Percentiles rank a stretch among this genome's conserved stretches.
phyloP scores from a whole-genome alignment of 2,797 vertebrate species.

The Propithecus perrieri region DNA sequence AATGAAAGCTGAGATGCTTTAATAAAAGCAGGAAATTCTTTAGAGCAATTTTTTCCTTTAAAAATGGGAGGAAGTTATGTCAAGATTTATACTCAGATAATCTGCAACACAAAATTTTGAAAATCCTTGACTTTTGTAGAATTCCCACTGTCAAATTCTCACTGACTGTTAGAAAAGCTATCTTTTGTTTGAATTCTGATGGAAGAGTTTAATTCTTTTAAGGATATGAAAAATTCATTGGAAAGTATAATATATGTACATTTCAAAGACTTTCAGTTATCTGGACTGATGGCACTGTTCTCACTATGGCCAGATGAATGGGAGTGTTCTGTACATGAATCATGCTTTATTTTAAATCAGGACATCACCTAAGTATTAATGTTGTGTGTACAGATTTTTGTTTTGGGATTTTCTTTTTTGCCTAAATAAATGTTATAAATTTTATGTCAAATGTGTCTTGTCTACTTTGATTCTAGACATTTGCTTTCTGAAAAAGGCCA shows the following conservation, averaged over 20 bases:
- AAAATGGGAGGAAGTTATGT: constrained; percentile 46
- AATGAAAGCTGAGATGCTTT: constrained; percentile 50
- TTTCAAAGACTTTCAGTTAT: constrained; percentile 62
- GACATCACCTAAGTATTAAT: constrained; percentile 70
- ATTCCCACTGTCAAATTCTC: constrained; percentile 36
- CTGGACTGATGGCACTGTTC: constrained; percentile 55
- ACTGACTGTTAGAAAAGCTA: constrained; percentile 16
- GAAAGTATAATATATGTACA: constrained; percentile 42
- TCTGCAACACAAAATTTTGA: background rate
- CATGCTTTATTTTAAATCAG: constrained; percentile 66
- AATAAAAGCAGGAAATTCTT: constrained; percentile 49
- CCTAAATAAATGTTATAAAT: constrained; percentile 81
- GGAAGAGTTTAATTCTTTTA: constrained; percentile 37
- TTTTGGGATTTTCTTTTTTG: constrained; percentile 61
- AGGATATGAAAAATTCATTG: constrained; percentile 23
- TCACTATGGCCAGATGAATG: constrained; percentile 10
- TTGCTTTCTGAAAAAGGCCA: constrained; percentile 27
- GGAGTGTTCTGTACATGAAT: constrained; percentile 54
- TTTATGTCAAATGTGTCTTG: constrained; percentile 63
- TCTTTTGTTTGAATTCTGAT: constrained; percentile 58
- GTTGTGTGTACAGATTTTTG: constrained; percentile 69
- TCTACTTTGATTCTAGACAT: constrained; percentile 43
- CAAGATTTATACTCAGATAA: constrained; percentile 53
- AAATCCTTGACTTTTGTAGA: constrained; percentile 46
- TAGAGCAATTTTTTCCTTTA: constrained; percentile 39